phyloP scores from a whole-genome alignment of 2,113 vertebrate genomes.

The Siniperca chuatsi region DNA sequence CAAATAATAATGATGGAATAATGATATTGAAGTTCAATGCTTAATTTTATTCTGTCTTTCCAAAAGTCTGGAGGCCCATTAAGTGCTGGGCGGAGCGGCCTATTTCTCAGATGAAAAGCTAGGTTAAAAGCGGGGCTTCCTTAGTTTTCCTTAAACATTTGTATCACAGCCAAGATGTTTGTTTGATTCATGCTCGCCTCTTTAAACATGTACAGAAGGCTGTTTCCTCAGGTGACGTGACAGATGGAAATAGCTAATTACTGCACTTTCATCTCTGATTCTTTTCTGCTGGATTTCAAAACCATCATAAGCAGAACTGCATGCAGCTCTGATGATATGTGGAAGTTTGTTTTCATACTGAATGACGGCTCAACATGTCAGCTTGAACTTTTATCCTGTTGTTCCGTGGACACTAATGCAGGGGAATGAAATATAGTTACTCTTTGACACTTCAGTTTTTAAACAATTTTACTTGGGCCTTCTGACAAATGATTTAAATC shows the following conservation, averaged over 20 bases:
- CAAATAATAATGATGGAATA: slow-evolving; percentile 65
- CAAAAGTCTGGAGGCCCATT: slow-evolving; percentile 50
- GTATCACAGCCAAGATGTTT: slow-evolving; percentile 38
- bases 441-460: background rate
- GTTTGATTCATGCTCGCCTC: slow-evolving; percentile 52
- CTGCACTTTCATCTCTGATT: slow-evolving; percentile 50
- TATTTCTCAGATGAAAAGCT: slow-evolving; percentile 44
- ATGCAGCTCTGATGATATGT: background rate
- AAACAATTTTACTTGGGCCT: background rate
- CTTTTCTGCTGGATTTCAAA: slow-evolving; percentile 33
- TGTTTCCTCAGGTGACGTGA: slow-evolving; percentile 61
- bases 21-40: slow-evolving; percentile 55
- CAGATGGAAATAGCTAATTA: slow-evolving; percentile 76
- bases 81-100: slow-evolving; percentile 24
- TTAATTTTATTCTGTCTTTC: slow-evolving; percentile 41
- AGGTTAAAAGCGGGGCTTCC: slow-evolving; percentile 54
- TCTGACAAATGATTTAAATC: background rate
- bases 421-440: background rate
- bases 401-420: background rate
- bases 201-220: slow-evolving; percentile 41
- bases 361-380: too few species aligned
- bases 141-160: slow-evolving; percentile 51
- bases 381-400: too few species aligned
- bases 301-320: background rate
- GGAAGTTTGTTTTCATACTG: too few species aligned